Evolutionary conservation across 1,140 invertebrate genomes (phyloP).

Genomic region (Leptopilina clavipes): DNA sequence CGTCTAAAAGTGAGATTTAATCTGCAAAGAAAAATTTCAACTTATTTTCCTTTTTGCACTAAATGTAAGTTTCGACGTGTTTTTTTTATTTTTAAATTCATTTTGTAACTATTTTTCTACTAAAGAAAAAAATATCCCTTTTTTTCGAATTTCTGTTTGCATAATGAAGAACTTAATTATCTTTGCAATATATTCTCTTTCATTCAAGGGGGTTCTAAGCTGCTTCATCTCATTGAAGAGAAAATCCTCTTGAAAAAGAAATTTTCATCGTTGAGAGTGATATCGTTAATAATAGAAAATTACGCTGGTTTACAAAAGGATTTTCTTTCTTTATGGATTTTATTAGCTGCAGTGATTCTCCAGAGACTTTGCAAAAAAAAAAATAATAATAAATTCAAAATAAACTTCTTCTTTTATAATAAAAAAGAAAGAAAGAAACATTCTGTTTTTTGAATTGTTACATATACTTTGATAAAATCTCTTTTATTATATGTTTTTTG

Average conservation of each 20-base stretch:
- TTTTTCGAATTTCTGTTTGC: background rate
- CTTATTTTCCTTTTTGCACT: too few relatives aligned
- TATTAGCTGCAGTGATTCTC: background rate
- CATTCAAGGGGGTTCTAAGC: slow-evolving; percentile 3
- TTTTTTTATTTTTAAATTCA: too few relatives aligned
- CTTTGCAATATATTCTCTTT: slow-evolving; percentile 8
- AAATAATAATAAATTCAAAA: too few relatives aligned
- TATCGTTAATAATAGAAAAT: slow-evolving; percentile 2
- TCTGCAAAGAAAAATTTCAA: too few relatives aligned
- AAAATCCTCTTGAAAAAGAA: slow-evolving; percentile 11
- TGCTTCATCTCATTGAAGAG: background rate
- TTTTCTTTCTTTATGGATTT: background rate
- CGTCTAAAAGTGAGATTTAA: too few relatives aligned
- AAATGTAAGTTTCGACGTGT: too few relatives aligned
- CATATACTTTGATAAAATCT: too few relatives aligned
- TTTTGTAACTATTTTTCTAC: too few relatives aligned
- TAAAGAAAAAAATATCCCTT: background rate
- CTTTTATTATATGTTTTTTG: too few relatives aligned
- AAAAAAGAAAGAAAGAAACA: too few relatives aligned
- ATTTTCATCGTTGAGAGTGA: background rate
- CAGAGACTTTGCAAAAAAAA: background rate
- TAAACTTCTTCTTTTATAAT: too few relatives aligned
- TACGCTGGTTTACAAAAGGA: background rate
- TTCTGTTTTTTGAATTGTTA: too few relatives aligned
- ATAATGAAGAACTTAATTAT: background rate